These are phyloP conservation scores for Papilio polyxenes DNA, from an alignment of 1,140 invertebrate genomes.

Conservation along the genomic window DNA sequence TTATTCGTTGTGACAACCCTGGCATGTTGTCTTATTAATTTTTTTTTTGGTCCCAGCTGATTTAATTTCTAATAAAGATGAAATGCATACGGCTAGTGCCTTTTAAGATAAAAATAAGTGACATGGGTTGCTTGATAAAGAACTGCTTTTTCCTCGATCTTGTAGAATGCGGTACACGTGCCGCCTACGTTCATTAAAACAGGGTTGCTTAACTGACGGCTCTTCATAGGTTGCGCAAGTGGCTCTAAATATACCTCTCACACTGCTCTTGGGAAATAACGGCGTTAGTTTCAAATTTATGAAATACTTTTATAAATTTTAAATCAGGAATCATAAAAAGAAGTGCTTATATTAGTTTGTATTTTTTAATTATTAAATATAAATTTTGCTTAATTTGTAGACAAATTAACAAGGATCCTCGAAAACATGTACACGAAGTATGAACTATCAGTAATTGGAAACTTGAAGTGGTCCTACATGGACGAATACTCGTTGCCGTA, in stretches of 20 bases:
- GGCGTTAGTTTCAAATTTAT: neutral
- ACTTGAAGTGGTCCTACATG: conserved; percentile 42
- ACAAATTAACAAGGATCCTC: conserved; percentile 52
- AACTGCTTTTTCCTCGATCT: conserved; percentile 1
- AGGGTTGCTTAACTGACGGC: neutral
- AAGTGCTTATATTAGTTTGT: neutral
- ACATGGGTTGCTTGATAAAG: neutral
- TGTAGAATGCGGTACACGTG: neutral
- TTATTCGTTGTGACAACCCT: conserved; percentile 11
- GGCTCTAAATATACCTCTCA: neutral
- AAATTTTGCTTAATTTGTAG: conserved; percentile 46
- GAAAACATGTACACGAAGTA: conserved; percentile 52
- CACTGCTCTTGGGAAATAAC: neutral
- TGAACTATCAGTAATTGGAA: conserved; percentile 34
- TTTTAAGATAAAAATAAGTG: conserved; percentile 21
- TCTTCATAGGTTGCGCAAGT: neutral
- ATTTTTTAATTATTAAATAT: neutral
- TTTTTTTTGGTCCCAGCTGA: neutral
- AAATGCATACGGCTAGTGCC: neutral
- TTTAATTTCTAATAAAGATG: conserved; percentile 36
- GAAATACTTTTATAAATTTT: neutral
- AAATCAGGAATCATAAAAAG: neutral
- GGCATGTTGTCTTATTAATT: neutral
- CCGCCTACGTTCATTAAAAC: neutral
- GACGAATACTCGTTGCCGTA: conserved; percentile 52